These are phyloP conservation scores for Pteronotus mesoamericanus DNA, from an alignment of 2,797 vertebrate species.

Conservation along the genomic window DNA sequence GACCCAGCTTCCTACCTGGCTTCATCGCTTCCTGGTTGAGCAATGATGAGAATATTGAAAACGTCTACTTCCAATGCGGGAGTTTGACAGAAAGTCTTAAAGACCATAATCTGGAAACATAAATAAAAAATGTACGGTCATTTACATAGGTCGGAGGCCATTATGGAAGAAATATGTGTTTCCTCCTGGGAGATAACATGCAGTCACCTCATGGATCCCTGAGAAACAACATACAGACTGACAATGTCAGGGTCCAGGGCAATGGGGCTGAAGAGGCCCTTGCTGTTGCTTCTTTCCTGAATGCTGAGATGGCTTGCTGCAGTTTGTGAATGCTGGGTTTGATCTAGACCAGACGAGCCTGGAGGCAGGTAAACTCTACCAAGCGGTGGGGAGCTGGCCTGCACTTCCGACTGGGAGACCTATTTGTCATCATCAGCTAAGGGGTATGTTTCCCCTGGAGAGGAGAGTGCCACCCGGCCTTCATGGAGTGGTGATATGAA, in stretches of 20 bases:
- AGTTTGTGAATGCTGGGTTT: background rate
- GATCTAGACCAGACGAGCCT: background rate
- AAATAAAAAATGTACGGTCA: background rate
- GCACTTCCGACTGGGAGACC: background rate
- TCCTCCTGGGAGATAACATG: background rate
- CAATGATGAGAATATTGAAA: constrained; percentile 15
- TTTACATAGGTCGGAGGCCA: constrained; percentile 22
- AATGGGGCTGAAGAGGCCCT: background rate
- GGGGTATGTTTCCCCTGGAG: background rate
- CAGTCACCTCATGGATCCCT: background rate
- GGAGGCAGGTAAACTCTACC: background rate
- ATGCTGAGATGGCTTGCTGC: background rate
- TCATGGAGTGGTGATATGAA: background rate
- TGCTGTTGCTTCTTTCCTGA: background rate
- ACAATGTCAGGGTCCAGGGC: fast-evolving
- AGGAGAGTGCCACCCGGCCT: background rate
- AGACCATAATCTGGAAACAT: constrained; percentile 25
- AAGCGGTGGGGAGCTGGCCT: background rate
- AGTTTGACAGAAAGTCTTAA: constrained; percentile 20
- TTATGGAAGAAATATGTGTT: constrained; percentile 15
- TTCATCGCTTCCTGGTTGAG: background rate
- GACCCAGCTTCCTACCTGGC: background rate
- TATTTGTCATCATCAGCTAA: background rate
- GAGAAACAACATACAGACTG: constrained; percentile 11
- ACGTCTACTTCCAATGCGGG: background rate